Base-by-base conservation (phyloP, 2,113 vertebrate genomes). In the Chamaetylas fuelleborni region DNA sequence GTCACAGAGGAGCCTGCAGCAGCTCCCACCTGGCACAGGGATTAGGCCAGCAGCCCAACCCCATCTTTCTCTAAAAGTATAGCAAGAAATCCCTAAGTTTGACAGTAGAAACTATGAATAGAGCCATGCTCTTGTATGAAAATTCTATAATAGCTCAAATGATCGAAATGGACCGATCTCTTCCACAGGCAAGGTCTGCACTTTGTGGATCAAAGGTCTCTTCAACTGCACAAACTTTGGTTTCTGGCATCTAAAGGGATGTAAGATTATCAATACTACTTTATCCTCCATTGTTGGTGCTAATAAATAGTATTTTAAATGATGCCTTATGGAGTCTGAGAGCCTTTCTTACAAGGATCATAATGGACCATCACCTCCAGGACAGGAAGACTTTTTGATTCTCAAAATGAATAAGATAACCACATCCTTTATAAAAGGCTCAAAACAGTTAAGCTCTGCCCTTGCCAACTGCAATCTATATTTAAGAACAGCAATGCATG, bases 261-360 rank as follows among this genome's bases (percentile, higher is more conserved):
- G 3, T 40, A 13, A 83, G 14, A 60, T 57, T 54, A 45, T 48
- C 6, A 4, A 13, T 60, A 23, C 11, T 77, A 22, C 19, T 86
- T 17, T 38, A 25, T 89, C 19, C 36, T 56, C 23, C 17, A 51
- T 9, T 7, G 3, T 31, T 72, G 77, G 24, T 3, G 5, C 11
- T 83, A 70, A 91, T 77, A 86, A 86, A 51, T 33, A 72, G 0
- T 16, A 77, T 77, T 91, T 92, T 47, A 86, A 51, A 56, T 43
- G 0, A 61, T n/a, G 40, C 3, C 5, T 43, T 38, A 22, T 6
- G 28, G 24, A 77, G 14, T 43, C 36, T 3, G 2, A 65, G 25
- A 45, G 36, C 8, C 25, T 81, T 78, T 81, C 22, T 19, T 61
- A 58, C 31, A 1, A 5, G 24, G 22, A n/a, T 78, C 8, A 50